These are phyloP conservation scores for Coelopa frigida DNA, from an alignment of 1,140 invertebrate genomes.

Conservation along the genomic window DNA sequence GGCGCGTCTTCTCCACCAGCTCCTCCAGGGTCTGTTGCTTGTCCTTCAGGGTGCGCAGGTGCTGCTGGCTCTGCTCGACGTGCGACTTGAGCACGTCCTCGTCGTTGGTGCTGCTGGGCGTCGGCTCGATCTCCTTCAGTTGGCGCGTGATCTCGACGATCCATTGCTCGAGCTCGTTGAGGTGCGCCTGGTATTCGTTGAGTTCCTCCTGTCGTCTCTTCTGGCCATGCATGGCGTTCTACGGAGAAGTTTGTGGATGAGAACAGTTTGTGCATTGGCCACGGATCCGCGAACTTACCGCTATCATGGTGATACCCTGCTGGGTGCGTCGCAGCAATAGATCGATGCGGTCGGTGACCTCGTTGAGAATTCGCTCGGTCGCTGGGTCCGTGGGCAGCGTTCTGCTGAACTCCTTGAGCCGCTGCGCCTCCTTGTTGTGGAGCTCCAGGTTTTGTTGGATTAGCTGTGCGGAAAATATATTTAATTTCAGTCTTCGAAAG, in stretches of 20 bases:
- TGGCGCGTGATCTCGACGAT: conserved; percentile 44
- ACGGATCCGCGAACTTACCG: conserved; percentile 21
- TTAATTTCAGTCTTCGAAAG: no score
- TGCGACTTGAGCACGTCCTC: conserved; percentile 33
- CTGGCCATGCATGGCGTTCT: conserved; percentile 50
- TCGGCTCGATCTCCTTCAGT: conserved; percentile 31
- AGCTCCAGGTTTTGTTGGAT: conserved; percentile 41
- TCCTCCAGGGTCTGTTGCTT: conserved; percentile 39
- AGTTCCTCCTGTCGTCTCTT: conserved; percentile 53
- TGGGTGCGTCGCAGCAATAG: conserved; percentile 35
- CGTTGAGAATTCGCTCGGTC: conserved; percentile 36
- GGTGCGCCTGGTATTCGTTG: conserved; percentile 52
- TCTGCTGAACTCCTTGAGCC: conserved; percentile 28
- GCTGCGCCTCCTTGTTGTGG: conserved; percentile 31
- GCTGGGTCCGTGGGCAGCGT: conserved; percentile 32
- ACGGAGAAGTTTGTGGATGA: conserved; percentile 16
- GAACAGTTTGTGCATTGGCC: not conserved
- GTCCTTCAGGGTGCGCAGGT: conserved; percentile 36
- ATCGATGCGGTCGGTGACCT: conserved; percentile 36
- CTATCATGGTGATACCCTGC: conserved; percentile 41
- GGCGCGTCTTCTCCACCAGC: conserved; percentile 32
- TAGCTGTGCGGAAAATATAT: no score
- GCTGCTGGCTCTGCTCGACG: conserved; percentile 32
- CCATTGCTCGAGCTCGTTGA: conserved; percentile 59
- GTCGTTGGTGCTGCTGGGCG: conserved; percentile 27